These are phyloP conservation scores for Lottia gigantea DNA, from an alignment of 2,888 invertebrate species.

Conservation along the genomic window DNA sequence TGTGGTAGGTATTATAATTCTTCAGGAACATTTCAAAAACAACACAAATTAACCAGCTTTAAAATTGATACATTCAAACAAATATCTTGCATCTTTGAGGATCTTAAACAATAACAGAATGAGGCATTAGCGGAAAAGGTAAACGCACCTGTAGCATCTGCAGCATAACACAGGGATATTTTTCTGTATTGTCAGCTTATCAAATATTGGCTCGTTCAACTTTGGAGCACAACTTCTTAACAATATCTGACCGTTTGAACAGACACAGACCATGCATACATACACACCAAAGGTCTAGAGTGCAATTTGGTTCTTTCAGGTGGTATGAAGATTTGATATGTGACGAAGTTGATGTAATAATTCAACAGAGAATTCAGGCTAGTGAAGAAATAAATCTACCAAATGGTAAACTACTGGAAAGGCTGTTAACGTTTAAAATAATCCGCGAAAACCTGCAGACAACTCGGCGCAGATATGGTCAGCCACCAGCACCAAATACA, in stretches of 20 bases:
- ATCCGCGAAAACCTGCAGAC: conserved; percentile 32
- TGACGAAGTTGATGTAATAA: conserved; percentile 54
- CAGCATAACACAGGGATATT: no score
- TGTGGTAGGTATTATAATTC: conserved; percentile 56
- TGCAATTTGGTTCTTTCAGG: conserved; percentile 39
- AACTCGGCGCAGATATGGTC: neutral
- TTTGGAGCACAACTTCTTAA: no score
- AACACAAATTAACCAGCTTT: no score
- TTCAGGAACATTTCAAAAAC: neutral
- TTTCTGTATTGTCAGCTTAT: no score
- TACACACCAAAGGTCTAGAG: no score
- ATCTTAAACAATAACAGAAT: no score
- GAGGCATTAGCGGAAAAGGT: no score
- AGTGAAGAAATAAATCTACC: conserved; percentile 57
- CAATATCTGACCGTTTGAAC: no score
- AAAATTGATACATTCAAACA: neutral
- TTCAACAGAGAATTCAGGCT: conserved; percentile 48
- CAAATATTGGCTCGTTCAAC: no score
- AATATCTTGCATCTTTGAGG: no score
- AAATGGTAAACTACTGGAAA: conserved; percentile 66
- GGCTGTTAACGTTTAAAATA: conserved; percentile 58
- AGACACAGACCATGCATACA: no score
- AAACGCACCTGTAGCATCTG: no score
- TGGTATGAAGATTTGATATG: conserved; percentile 66
- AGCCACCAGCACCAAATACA: neutral